phyloP scores from a whole-genome alignment of 2,113 vertebrate genomes.

The Istiophorus platypterus region DNA sequence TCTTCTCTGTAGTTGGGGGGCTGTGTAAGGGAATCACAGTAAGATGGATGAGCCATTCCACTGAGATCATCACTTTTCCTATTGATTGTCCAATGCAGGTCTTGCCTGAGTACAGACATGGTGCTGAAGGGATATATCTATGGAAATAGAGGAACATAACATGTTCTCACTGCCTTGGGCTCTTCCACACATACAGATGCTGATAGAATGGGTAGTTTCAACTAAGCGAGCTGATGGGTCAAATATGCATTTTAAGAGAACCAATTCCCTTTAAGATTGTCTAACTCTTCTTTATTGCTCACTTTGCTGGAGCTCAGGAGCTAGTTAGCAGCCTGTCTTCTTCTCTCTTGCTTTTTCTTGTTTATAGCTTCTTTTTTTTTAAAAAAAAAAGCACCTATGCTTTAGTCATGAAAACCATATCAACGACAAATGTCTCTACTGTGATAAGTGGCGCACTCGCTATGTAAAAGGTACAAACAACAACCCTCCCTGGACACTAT shows the following conservation, averaged over 20 bases:
- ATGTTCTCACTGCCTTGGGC: slow-evolving; percentile 44
- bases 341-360: slow-evolving; percentile 5
- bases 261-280: slow-evolving; percentile 19
- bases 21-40: slow-evolving; percentile 61
- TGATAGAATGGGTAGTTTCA: slow-evolving; percentile 13
- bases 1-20: slow-evolving; percentile 40
- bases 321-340: slow-evolving; percentile 14
- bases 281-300: slow-evolving; percentile 17
- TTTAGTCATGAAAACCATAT: neutral
- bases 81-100: slow-evolving; percentile 71
- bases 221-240: neutral
- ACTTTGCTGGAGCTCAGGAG: neutral
- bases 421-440: neutral
- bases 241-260: slow-evolving; percentile 18
- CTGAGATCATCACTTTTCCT: slow-evolving; percentile 73
- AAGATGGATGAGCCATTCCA: slow-evolving; percentile 74
- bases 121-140: slow-evolving; percentile 40
- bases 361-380: neutral
- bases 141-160: slow-evolving; percentile 23
- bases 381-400: neutral
- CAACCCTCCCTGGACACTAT: neutral
- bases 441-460: neutral
- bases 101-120: slow-evolving; percentile 57
- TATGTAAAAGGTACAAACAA: slow-evolving; percentile 9
- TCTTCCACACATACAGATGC: slow-evolving; percentile 10